Percentiles rank a stretch among this genome's conserved stretches.
Conservation (phyloP, 2,113 vertebrate genomes). For the Proteles cristata region DNA sequence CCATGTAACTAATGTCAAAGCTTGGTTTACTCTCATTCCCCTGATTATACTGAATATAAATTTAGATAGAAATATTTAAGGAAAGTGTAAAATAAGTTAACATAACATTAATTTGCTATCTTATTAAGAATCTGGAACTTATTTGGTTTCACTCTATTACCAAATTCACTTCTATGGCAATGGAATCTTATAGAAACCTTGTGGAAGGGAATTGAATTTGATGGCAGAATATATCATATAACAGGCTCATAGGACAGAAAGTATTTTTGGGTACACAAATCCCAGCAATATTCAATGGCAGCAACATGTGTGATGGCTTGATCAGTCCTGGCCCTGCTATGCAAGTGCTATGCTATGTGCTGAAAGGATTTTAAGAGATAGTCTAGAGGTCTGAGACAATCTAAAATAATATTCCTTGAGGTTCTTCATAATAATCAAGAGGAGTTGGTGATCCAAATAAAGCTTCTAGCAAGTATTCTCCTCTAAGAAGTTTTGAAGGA, state of each 20-base stretch:
- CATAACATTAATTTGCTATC: neutral
- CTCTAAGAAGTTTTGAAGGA: neutral
- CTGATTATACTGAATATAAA: neutral
- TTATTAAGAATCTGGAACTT: neutral
- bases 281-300: neutral
- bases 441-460: neutral
- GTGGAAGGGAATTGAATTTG: neutral
- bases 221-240: neutral
- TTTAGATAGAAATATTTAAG: neutral
- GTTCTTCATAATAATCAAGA: neutral
- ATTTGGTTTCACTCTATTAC: neutral
- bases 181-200: neutral
- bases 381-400: neutral
- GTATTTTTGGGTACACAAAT: neutral
- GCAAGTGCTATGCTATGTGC: neutral
- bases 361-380: neutral
- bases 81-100: neutral
- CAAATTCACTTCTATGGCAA: neutral
- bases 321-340: neutral
- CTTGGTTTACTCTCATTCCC: neutral
- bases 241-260: neutral
- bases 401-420: neutral
- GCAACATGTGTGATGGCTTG: neutral
- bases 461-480: neutral
- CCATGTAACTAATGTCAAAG: neutral